Evolutionary conservation across 2,888 invertebrate species (phyloP), one percentile per base, ranked within the genome.

Genomic region (Ischnus inquisitorius): DNA sequence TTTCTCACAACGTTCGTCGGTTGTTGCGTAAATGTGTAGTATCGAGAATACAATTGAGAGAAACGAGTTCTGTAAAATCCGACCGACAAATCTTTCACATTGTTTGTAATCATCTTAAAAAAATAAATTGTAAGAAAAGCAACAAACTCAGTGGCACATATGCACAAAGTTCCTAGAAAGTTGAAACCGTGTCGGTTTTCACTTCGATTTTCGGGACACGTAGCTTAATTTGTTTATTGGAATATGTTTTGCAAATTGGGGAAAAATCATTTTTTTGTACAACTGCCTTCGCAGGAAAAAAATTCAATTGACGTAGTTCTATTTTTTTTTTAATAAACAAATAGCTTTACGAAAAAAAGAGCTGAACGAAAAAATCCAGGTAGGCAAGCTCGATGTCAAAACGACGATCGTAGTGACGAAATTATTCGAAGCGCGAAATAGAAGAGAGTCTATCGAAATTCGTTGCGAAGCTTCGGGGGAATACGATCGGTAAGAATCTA

Each of bases 1-100:
- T 41, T 57, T 57, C 22, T 22, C n/a, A 8, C 71, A 14, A 57
- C n/a, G 19, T 43, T 71, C 57, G 22, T 57, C 25, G 25, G 12
- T 57, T 3, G 0, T n/a, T 2, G n/a, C 12, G n/a, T 46, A 46
- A 0, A 46, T 10, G 0, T 1, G n/a, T n/a, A 3, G 12, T 12
- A 46, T n/a, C 12, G 46, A 46, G 46, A 14, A 3, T 46, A n/a
- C 12, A 46, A 14, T n/a, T 12, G n/a, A 46, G 14, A 12, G 46
- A 46, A n/a, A 46, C 14, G 46, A 46, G n/a, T 46, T 46, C n/a
- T n/a, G 3, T 46, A 12, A n/a, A 46, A 46, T 46, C n/a, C 3
- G 46, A 46, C 12, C 10, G 34, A 34, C 8, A 34, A 34, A 34
- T 34, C 34, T 34, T 34, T 34, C 8, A 34, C 6, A 34, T 34